Base-by-base conservation (phyloP, 2,888 invertebrate genomes). In the Lycocerus yunnanus region DNA sequence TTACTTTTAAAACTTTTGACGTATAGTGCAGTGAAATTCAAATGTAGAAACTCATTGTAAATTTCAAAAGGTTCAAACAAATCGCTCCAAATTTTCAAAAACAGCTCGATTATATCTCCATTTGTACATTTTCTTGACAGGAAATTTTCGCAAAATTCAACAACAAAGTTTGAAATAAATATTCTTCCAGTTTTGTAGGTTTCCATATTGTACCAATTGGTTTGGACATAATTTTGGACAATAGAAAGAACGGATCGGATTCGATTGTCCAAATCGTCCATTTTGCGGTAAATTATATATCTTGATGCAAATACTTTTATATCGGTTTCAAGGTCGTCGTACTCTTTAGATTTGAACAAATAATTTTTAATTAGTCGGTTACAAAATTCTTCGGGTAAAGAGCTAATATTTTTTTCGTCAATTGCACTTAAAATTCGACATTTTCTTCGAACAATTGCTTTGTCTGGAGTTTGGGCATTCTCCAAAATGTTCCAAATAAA, bases 301-400 rank as follows among this genome's bases (percentile, higher is more conserved):
- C 18, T 63, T 2, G 15, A 69, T 3, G 65, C 15, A 10, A 73
- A 73, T 10, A 4, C 2, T 9, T 69, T 9, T n/a, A 73, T 21
- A 14, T n/a, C 18, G 15, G 27, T 21, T 15, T 66, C 63, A 13
- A 71, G 21, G 4, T 43, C 58, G 1, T 20, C 11, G 18, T 27
- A 13, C 2, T 59, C 14, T 4, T 16, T 58, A 2, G 24, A 58
- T 14, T 66, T 66, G 14, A 69, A 69, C 2, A 73, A 20, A 20
- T 73, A 15, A 15, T 63, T 21, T 15, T 63, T n/a, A 11, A 73
- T 68, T 4, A 73, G 58, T 20, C 15, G 18, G 3, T 3, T 21
- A n/a, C 73, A 73, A 16, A 73, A 69, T 10, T 69, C 69, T 0
- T 43, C 14, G 1, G 73, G 68, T 24, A 73, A 58, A 2, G n/a